phyloP scores from a whole-genome alignment of 2,888 invertebrate genomes.

The Diploptera punctata region DNA sequence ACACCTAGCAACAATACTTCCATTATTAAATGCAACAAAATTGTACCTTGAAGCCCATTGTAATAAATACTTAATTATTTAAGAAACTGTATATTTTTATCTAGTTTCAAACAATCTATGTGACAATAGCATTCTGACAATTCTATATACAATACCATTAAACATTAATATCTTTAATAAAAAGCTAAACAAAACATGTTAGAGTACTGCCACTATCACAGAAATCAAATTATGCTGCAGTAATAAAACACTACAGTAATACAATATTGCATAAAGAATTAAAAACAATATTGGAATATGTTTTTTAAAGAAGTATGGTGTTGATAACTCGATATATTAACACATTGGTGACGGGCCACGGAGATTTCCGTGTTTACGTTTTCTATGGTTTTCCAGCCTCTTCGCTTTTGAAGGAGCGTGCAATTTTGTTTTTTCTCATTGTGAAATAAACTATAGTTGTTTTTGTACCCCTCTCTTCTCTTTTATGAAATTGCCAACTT shows the following conservation, averaged over 20 bases:
- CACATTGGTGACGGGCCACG: no score
- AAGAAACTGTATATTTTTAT: background rate
- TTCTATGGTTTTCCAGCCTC: no score
- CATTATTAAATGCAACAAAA: slow-evolving; percentile 13
- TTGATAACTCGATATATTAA: slow-evolving; percentile 12
- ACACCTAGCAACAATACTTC: slow-evolving; percentile 3
- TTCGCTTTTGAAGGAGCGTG: no score
- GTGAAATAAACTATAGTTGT: no score
- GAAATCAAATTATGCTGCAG: slow-evolving; percentile 3
- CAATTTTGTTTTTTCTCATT: no score
- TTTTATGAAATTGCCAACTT: no score
- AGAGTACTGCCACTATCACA: slow-evolving; percentile 22
- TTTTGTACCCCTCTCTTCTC: no score
- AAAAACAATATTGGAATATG: slow-evolving; percentile 17
- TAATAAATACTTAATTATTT: slow-evolving; percentile 2
- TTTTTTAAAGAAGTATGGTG: slow-evolving; percentile 14
- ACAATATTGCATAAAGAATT: slow-evolving; percentile 15
- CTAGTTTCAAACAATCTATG: background rate
- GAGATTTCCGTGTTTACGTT: no score
- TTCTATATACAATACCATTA: slow-evolving; percentile 4
- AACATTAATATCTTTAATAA: slow-evolving; percentile 7
- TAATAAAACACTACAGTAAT: slow-evolving; percentile 18
- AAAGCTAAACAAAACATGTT: background rate
- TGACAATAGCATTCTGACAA: background rate
- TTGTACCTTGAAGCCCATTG: background rate